These are phyloP conservation scores for Polyodon spathula DNA, from an alignment of 2,113 vertebrate species.

Conservation along the genomic window DNA sequence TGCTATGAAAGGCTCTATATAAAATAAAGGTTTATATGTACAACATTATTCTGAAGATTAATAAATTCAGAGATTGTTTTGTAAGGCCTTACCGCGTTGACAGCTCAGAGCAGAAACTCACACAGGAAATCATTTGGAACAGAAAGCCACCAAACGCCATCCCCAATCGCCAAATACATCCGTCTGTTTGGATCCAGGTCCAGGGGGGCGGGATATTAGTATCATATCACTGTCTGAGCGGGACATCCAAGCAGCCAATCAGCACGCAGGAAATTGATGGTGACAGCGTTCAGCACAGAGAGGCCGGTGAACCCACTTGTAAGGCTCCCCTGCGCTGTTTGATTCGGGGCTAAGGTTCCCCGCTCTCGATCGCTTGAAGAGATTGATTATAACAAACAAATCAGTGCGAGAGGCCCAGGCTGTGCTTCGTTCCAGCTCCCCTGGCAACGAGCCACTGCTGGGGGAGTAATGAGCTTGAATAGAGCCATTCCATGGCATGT, in stretches of 20 bases:
- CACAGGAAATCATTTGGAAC: not conserved
- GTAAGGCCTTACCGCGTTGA: too few relatives aligned
- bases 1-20: too few relatives aligned
- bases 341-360: not conserved
- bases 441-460: not conserved
- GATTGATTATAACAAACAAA: not conserved
- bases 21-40: too few relatives aligned
- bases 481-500: conserved; percentile 4
- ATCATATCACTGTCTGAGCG: not conserved
- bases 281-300: not conserved
- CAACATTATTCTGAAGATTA: too few relatives aligned
- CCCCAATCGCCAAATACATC: not conserved
- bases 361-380: not conserved
- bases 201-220: not conserved
- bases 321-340: not conserved
- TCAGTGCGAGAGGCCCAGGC: not conserved
- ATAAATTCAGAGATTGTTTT: too few relatives aligned
- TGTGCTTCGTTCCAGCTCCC: not conserved
- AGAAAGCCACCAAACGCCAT: not conserved
- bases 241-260: not conserved
- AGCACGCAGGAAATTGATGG: not conserved
- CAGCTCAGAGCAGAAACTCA: not conserved
- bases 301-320: not conserved
- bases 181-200: not conserved
- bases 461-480: not conserved